These are phyloP conservation scores for Ellobium chinense DNA, from an alignment of 2,888 invertebrate species.

Conservation along the genomic window DNA sequence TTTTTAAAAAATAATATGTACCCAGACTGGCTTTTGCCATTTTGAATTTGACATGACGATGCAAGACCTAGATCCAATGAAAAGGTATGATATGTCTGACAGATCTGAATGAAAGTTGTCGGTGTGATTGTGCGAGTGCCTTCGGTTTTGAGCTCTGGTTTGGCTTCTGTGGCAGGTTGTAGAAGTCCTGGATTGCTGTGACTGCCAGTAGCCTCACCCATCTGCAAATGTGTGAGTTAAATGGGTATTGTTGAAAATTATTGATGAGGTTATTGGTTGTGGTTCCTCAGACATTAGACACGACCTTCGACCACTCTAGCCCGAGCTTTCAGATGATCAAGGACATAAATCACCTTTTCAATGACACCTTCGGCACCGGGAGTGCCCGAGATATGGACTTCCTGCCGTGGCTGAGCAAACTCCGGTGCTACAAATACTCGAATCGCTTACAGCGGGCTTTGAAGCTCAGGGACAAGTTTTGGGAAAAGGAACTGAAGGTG, in stretches of 20 bases:
- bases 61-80: background rate
- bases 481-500: conserved; percentile 49
- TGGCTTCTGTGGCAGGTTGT: no score
- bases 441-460: conserved; percentile 59
- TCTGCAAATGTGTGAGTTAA: no score
- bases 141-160: no score
- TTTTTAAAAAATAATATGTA: no score
- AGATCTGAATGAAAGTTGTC: no score
- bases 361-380: conserved; percentile 67
- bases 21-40: no score
- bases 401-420: conserved; percentile 64
- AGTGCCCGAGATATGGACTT: conserved; percentile 63
- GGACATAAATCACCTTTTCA: conserved; percentile 61
- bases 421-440: conserved; percentile 51
- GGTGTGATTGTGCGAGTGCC: no score
- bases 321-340: conserved; percentile 54
- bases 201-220: no score
- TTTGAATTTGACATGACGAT: background rate
- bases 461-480: conserved; percentile 61
- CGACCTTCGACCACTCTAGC: conserved; percentile 52
- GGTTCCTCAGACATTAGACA: conserved; percentile 58
- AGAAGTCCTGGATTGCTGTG: no score
- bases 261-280: background rate
- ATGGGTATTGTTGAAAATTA: no score
- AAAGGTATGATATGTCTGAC: no score